A percentile compares a stretch with the other conserved stretches of the same genome.
phyloP scores from a whole-genome alignment of 2,888 invertebrate species.

The Dilophus febrilis region DNA sequence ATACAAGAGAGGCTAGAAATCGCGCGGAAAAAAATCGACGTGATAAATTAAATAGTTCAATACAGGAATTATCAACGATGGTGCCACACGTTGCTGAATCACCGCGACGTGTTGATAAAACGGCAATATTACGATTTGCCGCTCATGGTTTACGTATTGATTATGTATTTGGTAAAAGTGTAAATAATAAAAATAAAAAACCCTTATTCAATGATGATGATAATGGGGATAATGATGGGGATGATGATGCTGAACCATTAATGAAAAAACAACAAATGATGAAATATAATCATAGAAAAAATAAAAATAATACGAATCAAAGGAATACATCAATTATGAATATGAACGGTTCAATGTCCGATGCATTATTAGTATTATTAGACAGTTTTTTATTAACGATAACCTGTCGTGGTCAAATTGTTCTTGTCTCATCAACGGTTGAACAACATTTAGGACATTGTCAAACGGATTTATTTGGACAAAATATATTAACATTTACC shows the following conservation, averaged over 20 bases:
- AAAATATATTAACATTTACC: constrained; percentile 64
- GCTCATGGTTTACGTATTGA: constrained; percentile 71
- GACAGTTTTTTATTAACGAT: constrained; percentile 69
- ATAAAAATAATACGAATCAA: too few species aligned
- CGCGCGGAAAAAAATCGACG: constrained; percentile 81
- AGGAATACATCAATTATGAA: background rate
- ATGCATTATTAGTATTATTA: constrained; percentile 42
- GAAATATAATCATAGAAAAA: too few species aligned
- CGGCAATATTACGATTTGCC: constrained; percentile 70
- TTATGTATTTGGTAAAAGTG: constrained; percentile 32
- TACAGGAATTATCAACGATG: constrained; percentile 62
- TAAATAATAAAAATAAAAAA: background rate
- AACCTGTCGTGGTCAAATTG: constrained; percentile 65
- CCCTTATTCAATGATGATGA: too few species aligned
- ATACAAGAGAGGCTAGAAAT: constrained; percentile 66
- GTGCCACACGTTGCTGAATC: constrained; percentile 72
- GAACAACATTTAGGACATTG: constrained; percentile 74
- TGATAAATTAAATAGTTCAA: constrained; percentile 73
- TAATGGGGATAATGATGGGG: too few species aligned
- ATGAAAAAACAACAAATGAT: too few species aligned
- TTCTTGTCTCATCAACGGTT: constrained; percentile 69
- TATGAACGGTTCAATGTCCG: constrained; percentile 1
- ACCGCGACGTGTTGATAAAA: constrained; percentile 76
- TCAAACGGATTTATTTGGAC: constrained; percentile 69
- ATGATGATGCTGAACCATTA: too few species aligned